These are phyloP conservation scores for Drosophila maculinotata DNA, from an alignment of 2,888 invertebrate genomes.

Conservation along the genomic window DNA sequence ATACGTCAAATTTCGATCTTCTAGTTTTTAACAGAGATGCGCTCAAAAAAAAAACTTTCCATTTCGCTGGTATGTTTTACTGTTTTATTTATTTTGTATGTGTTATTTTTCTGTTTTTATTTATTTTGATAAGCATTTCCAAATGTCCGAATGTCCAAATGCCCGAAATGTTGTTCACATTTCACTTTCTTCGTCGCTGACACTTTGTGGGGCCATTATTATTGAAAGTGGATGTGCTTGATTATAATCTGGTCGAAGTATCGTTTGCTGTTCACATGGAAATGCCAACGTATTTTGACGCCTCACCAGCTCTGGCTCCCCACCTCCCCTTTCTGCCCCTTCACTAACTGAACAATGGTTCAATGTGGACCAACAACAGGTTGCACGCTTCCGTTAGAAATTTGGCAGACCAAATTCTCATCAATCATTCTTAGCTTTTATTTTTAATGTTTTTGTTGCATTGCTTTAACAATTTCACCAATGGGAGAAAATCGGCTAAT, in stretches of 20 bases:
- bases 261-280: conserved; percentile 21
- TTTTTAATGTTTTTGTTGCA: conserved; percentile 17
- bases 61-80: conserved; percentile 61
- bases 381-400: conserved; percentile 65
- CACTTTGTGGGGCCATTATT: conserved; percentile 62
- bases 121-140: conserved; percentile 60
- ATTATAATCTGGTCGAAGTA: conserved; percentile 66
- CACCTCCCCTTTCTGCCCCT: not conserved
- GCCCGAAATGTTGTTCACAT: conserved; percentile 59
- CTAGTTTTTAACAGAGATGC: conserved; percentile 37
- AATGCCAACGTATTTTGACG: conserved; percentile 26
- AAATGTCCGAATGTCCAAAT: conserved; percentile 58
- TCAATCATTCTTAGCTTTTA: conserved; percentile 67
- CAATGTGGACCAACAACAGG: conserved; percentile 34
- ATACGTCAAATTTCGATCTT: conserved; percentile 47
- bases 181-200: conserved; percentile 70
- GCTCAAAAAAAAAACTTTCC: conserved; percentile 65
- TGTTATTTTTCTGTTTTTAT: conserved; percentile 19
- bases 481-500: conserved; percentile 74
- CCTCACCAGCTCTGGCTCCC: not conserved
- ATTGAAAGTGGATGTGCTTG: conserved; percentile 71
- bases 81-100: conserved; percentile 17
- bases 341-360: conserved; percentile 23
- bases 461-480: conserved; percentile 64
- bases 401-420: conserved; percentile 65